Evolutionary conservation across 2,113 vertebrate species (phyloP), one percentile per base, ranked within the genome.

Genomic region (Pandion haliaetus): DNA sequence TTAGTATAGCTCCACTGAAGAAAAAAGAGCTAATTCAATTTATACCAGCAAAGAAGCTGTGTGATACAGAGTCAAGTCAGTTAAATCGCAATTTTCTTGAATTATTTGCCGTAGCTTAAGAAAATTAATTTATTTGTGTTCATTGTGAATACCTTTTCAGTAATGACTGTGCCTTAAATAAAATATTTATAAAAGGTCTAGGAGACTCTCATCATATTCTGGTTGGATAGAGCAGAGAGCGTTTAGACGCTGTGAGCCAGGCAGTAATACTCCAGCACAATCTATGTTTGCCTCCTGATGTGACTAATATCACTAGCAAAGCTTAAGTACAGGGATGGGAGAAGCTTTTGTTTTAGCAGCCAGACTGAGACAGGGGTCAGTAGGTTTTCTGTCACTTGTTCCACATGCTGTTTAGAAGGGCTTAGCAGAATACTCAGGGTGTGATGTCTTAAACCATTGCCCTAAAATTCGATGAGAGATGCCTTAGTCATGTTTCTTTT

Each of bases 261-360:
- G 62, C 36, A 83, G 26, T 8, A 19, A 70, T 44, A 65, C 18
- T 42, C 12, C 44, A 70, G 28, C 29, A 80, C 12, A 54, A 32
- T 38, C 62, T 49, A 4, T 29, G 23, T 70, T 88, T 90, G 45
- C 67, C 24, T 86, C 20, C 59, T 42, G 63, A 72, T n/a, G 13
- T 80, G 58, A 65, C 40, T 73, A 82, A 55, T 38, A 77, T n/a
- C 81, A n/a, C 42, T 10, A 70, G 9, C 21, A 83, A 69, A 79
- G 44, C 54, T 72, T 23, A 72, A 92, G 44, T 14, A 34, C 6
- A 57, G 49, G 29, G 61, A 42, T 26, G 80, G 63, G 36, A 84
- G 54, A 50, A 90, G 36, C 49, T 92, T 90, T 82, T 92, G 74
- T 57, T 94, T 88, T 76, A 92, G 78, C 90, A 92, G 73, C 47